Conservation (phyloP, 2,888 invertebrate species). For the Laothoe populi region DNA sequence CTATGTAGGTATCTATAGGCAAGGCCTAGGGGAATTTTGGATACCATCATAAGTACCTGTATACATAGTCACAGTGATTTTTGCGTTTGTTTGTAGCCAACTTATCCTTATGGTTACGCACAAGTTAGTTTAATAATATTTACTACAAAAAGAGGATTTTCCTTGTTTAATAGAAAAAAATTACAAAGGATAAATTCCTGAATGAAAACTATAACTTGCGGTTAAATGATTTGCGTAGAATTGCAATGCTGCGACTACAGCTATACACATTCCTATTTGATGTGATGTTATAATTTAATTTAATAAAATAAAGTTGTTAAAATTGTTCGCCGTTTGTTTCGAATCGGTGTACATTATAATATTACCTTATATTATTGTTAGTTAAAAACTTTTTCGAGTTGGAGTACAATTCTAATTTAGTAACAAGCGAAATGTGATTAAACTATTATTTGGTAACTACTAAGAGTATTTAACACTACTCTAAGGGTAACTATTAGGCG, state of each 20-base stretch:
- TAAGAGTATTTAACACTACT: too few relatives aligned
- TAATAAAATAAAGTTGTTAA: too few relatives aligned
- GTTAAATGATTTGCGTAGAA: not conserved
- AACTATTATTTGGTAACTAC: too few relatives aligned
- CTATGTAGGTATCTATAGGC: not conserved
- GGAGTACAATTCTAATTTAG: too few relatives aligned
- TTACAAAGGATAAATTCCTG: not conserved
- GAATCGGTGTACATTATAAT: too few relatives aligned
- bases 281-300: too few relatives aligned
- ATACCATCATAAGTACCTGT: not conserved
- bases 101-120: constrained; percentile 5
- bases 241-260: not conserved
- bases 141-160: not conserved
- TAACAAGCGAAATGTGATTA: too few relatives aligned
- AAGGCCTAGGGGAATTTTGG: not conserved
- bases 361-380: too few relatives aligned
- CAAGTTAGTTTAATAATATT: not conserved
- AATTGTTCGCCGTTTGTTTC: too few relatives aligned
- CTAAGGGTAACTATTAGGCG: too few relatives aligned
- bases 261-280: too few relatives aligned
- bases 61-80: not conserved
- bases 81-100: not conserved
- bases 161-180: not conserved
- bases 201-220: not conserved
- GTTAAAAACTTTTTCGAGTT: too few relatives aligned